Evolutionary conservation across 2,888 invertebrate genomes (phyloP), one percentile per base, ranked within the genome.

Genomic region (Xanthostigma xanthostigma): DNA sequence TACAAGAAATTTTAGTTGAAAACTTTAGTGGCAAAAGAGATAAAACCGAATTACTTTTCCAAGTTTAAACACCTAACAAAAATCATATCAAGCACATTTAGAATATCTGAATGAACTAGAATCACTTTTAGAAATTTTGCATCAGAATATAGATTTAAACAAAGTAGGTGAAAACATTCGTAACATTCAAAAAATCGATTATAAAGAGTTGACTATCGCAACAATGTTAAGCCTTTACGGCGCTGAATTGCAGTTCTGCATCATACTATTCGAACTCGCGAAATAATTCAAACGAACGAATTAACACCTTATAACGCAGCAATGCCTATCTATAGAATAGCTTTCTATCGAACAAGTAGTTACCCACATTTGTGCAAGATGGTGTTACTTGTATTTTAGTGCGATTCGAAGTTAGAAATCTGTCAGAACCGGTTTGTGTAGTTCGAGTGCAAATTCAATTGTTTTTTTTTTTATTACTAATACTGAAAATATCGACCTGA

Each of bases 401-500:
- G 9, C 38, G 38, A 48, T 36, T 47, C 42, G 40, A 41, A 47
- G 34, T 35, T 38, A 44, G 37, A 42, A 36, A 37, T 39, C n/a
- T 36, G 48, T 37, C 44, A 35, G 27, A 44, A 43, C 44, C 36
- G 48, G 37, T 36, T 44, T 48, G 14, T 37, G 17, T 48, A 44
- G 44, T 35, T 48, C 36, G 37, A 17, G n/a, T 44, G 48, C 3
- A 42, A 41, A 36, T 47, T 47, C 12, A 41, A 34, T 47, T 41
- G 42, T 14, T 12, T 47, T 40, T 12, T 47, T 40, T 13, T 47
- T 41, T 41, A 41, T 14, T 45, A 45, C 11, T 17, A 45, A 39
- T 45, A 45, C 12, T 45, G 46, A 12, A 45, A 45, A 45, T 45
- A 45, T 45, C 46, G 40, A 33, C 46, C 37, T 45, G 46, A 17